phyloP scores from a whole-genome alignment of 2,113 vertebrate genomes.

The Aptenodytes forsteri region DNA sequence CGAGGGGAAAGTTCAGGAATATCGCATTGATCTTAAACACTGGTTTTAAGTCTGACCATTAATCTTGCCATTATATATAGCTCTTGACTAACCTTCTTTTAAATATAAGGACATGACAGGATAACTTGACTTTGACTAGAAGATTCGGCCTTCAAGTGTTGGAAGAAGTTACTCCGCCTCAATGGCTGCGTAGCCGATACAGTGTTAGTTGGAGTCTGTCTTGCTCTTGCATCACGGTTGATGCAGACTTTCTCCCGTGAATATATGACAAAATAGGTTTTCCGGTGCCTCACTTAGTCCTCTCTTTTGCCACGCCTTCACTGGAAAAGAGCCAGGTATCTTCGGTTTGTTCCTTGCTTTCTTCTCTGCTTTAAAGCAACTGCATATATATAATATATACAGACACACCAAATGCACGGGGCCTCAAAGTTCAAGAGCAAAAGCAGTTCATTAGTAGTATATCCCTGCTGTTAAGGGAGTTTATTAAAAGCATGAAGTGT shows the following conservation, averaged over 20 bases:
- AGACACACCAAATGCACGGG: not conserved
- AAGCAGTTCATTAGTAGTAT: not conserved
- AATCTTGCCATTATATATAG: not conserved
- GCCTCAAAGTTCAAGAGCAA: not conserved
- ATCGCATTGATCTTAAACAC: not conserved
- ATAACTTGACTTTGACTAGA: not conserved
- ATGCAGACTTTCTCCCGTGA: not conserved
- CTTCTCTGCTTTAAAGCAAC: not conserved
- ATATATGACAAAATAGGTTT: not conserved
- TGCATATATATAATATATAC: not conserved
- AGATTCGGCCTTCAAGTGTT: not conserved
- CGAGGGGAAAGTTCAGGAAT: not conserved
- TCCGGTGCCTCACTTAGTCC: not conserved
- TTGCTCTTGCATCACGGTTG: accelerated
- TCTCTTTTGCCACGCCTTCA: not conserved
- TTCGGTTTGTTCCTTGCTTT: not conserved
- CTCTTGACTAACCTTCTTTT: not conserved
- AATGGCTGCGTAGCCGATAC: not conserved
- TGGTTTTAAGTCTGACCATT: not conserved
- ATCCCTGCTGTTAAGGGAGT: not conserved
- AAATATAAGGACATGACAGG: not conserved
- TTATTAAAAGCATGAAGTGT: not conserved
- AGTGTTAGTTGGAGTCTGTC: not conserved
- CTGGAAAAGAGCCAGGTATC: not conserved
- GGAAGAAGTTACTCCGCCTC: not conserved